Conservation (phyloP, 1,140 invertebrate species). For the Oscheius sp. region DNA sequence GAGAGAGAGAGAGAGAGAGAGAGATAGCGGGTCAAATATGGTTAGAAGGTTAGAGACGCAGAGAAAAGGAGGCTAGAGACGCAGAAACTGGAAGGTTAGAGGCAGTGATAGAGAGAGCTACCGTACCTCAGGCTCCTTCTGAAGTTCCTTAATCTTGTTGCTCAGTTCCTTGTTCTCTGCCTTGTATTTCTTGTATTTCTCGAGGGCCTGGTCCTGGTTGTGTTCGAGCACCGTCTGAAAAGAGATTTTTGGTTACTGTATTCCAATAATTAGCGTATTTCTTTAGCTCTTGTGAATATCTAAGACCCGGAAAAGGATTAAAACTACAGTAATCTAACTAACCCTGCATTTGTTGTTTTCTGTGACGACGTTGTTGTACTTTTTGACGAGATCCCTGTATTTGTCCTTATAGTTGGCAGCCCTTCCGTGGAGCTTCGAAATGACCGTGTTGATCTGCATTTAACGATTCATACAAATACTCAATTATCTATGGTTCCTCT, state of each 20-base stretch:
- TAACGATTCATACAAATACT: too few relatives aligned
- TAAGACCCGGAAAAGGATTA: too few relatives aligned
- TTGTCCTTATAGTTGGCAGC: slow-evolving; percentile 45
- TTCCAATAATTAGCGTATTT: neutral
- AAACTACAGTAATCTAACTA: too few relatives aligned
- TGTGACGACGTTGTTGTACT: slow-evolving; percentile 45
- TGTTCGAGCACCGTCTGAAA: slow-evolving; percentile 45
- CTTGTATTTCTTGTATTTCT: slow-evolving; percentile 43
- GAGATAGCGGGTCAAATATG: too few relatives aligned
- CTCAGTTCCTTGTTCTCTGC: slow-evolving; percentile 40
- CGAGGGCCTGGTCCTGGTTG: slow-evolving; percentile 50
- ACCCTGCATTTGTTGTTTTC: slow-evolving; percentile 53
- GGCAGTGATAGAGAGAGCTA: neutral
- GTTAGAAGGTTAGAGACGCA: neutral
- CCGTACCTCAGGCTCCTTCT: slow-evolving; percentile 11
- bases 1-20: too few relatives aligned
- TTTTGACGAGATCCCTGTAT: slow-evolving; percentile 42
- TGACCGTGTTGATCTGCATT: neutral
- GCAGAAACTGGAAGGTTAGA: neutral
- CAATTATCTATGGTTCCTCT: too few relatives aligned
- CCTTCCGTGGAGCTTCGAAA: slow-evolving; percentile 1
- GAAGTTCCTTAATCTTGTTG: slow-evolving; percentile 23
- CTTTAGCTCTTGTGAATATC: neutral
- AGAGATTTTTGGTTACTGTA: neutral
- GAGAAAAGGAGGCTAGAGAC: neutral